Conservation (phyloP, 2,113 vertebrate species). For the Osmerus mordax region DNA sequence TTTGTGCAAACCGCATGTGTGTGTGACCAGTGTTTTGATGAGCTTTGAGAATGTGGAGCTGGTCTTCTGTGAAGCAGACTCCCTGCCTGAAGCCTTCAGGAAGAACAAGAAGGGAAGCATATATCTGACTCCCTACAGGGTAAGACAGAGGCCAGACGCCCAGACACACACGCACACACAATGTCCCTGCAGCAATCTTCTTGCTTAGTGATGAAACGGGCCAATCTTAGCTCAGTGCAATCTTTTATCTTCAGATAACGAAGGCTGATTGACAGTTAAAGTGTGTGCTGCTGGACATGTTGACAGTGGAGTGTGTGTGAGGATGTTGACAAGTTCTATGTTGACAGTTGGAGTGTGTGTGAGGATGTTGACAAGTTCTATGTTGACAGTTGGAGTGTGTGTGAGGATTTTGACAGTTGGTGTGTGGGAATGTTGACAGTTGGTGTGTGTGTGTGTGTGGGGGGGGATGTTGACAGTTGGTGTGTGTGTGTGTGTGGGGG, state of each 20-base stretch:
- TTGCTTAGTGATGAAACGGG: no score
- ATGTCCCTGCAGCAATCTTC: no score
- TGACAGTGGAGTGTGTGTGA: no score
- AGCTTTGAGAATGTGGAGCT: constrained; percentile 91
- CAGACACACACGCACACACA: not conserved
- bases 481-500: no score
- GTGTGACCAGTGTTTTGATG: constrained; percentile 75
- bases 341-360: no score
- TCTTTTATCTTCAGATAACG: not conserved
- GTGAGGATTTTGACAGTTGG: no score
- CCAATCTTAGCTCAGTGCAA: no score
- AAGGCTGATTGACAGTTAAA: not conserved
- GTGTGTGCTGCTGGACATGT: not conserved
- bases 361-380: no score
- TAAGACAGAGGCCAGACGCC: constrained; percentile 57
- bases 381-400: no score
- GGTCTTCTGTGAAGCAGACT: constrained; percentile 83
- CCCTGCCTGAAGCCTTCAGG: constrained; percentile 86
- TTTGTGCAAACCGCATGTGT: constrained; percentile 3
- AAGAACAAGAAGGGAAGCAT: constrained; percentile 92
- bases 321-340: no score
- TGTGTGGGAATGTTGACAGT: no score
- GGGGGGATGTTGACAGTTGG: not conserved
- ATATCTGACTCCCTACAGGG: constrained; percentile 93
- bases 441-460: not conserved